Evolutionary conservation across 1,140 invertebrate species (phyloP).

Genomic region (Leptinotarsa defecta): DNA sequence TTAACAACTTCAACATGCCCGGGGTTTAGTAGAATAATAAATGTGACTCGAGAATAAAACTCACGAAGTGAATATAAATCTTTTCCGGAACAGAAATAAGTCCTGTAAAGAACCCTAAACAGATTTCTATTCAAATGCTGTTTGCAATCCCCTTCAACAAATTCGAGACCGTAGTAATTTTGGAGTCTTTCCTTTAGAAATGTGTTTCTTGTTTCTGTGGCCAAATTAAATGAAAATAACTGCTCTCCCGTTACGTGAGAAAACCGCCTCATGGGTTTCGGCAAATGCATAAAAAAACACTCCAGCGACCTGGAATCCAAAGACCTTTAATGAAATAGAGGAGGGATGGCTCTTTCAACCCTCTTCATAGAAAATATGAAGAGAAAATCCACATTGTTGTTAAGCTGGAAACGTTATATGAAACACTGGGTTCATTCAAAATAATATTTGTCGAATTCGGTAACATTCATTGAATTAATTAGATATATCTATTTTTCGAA

Average conservation of each 20-base stretch:
- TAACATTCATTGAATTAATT: too few species aligned
- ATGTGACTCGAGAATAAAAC: too few species aligned
- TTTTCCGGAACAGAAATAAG: background rate
- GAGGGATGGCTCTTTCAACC: background rate
- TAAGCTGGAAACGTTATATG: background rate
- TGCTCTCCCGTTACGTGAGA: background rate
- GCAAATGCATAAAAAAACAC: slow-evolving; percentile 22
- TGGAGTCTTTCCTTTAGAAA: background rate
- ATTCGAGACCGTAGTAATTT: background rate
- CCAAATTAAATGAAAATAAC: slow-evolving; percentile 19
- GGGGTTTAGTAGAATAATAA: too few species aligned
- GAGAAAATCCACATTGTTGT: background rate
- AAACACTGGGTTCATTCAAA: too few species aligned
- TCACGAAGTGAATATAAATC: too few species aligned
- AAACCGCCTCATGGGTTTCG: background rate
- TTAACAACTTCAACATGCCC: too few species aligned
- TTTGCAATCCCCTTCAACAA: slow-evolving; percentile 8
- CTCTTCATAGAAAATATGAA: background rate
- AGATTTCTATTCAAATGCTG: slow-evolving; percentile 1
- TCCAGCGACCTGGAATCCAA: background rate
- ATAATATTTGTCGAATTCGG: too few species aligned
- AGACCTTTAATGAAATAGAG: slow-evolving; percentile 16
- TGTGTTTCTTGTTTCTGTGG: background rate
- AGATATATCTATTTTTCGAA: too few species aligned
- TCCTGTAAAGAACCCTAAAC: background rate